Percentiles rank a stretch among this genome's conserved stretches.
phyloP scores from a whole-genome alignment of 2,888 invertebrate species.

The Ectemnius continuus region DNA sequence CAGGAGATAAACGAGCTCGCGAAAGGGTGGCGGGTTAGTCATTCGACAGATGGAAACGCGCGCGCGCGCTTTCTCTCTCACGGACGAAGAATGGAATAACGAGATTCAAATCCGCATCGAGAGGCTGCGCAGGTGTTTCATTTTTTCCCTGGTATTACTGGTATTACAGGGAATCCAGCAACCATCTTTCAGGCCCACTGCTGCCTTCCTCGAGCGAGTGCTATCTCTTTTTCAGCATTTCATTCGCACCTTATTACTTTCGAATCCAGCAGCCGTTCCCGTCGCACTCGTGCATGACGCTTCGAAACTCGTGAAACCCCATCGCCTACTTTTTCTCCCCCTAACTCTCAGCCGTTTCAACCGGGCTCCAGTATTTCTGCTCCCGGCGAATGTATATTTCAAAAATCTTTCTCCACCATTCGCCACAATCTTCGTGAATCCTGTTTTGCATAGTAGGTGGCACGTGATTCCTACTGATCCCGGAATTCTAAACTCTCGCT shows the following conservation, averaged over 20 bases:
- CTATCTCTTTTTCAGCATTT: no score
- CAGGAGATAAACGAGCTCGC: no score
- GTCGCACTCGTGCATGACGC: no score
- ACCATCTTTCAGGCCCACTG: no score
- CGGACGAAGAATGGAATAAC: conserved; percentile 14
- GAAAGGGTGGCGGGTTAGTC: no score
- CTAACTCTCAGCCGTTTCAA: not conserved
- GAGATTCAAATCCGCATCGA: conserved; percentile 15
- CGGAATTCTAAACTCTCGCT: not conserved
- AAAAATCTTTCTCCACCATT: not conserved
- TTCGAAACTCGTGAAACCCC: no score
- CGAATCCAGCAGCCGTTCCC: no score
- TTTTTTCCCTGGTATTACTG: conserved; percentile 35
- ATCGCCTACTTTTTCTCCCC: no score
- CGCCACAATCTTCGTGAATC: not conserved
- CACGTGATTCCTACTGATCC: no score
- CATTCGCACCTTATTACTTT: no score
- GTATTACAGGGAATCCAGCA: not conserved
- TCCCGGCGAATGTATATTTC: not conserved
- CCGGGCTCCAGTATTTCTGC: not conserved
- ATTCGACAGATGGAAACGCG: no score
- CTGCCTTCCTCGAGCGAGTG: no score
- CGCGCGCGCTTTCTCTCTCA: not conserved
- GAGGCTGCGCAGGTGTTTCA: conserved; percentile 18
- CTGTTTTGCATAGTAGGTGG: not conserved